Conservation (phyloP, 2,113 vertebrate genomes). For the Delphinus delphis region DNA sequence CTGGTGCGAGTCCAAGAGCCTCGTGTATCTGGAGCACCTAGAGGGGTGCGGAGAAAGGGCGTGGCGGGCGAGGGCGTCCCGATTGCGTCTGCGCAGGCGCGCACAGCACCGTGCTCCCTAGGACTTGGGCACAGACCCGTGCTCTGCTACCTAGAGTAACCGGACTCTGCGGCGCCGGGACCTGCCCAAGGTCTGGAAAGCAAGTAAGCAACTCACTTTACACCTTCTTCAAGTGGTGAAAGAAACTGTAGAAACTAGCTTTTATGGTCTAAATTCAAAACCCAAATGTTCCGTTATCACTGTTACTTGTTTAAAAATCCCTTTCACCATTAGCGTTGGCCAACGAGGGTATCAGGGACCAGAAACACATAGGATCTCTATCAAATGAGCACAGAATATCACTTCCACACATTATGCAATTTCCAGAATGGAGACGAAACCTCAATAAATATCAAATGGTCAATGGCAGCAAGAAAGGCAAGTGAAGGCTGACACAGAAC, state of each 20-base stretch:
- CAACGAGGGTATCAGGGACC: neutral
- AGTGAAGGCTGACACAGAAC: neutral
- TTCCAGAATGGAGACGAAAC: neutral
- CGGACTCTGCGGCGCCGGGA: neutral
- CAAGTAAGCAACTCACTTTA: neutral
- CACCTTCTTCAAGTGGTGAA: neutral
- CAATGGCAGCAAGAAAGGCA: neutral
- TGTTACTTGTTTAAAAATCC: slow-evolving; percentile 38
- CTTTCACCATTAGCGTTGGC: neutral
- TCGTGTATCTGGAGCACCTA: fast-evolving
- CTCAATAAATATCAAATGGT: neutral
- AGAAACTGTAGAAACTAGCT: neutral
- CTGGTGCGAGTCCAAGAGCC: neutral
- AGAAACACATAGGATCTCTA: neutral
- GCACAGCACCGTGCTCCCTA: fast-evolving
- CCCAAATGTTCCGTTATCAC: neutral
- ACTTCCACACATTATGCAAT: neutral
- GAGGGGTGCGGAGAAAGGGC: too few relatives aligned
- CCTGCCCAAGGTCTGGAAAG: neutral
- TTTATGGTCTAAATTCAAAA: neutral
- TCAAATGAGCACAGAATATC: neutral
- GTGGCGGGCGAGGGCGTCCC: neutral
- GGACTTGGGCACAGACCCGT: too few relatives aligned
- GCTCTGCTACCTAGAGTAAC: neutral
- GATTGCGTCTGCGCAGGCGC: fast-evolving